Conservation (phyloP, 2,113 vertebrate species). For the Trochalopteron elliotii region DNA sequence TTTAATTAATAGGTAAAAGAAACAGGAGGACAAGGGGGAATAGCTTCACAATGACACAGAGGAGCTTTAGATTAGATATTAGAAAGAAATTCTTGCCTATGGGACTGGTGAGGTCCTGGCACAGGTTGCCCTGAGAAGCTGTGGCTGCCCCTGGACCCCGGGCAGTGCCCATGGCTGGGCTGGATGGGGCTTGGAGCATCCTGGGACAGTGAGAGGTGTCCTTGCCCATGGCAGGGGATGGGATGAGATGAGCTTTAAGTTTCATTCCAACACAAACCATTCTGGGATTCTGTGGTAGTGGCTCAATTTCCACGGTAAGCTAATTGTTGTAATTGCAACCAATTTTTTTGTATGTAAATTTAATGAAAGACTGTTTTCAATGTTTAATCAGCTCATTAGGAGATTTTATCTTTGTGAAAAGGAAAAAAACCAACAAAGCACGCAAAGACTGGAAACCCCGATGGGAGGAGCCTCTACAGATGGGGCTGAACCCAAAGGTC, state of each 20-base stretch:
- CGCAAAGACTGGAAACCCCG: not conserved
- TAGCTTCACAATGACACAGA: not conserved
- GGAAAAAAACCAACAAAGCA: accelerated
- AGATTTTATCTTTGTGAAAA: slow-evolving; percentile 32
- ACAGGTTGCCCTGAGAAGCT: not conserved
- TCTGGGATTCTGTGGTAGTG: not conserved
- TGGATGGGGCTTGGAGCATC: accelerated
- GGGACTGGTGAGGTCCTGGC: not conserved
- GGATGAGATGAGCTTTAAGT: not conserved
- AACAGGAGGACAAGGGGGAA: not conserved
- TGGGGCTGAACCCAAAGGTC: not conserved
- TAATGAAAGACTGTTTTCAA: slow-evolving; percentile 50
- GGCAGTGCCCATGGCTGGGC: not conserved
- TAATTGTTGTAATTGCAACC: slow-evolving; percentile 17
- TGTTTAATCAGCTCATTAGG: slow-evolving; percentile 53
- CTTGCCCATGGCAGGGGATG: not conserved
- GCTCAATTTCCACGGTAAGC: not conserved
- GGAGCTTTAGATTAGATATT: not conserved
- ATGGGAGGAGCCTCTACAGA: not conserved
- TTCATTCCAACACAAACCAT: not conserved
- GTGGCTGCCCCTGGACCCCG: not conserved
- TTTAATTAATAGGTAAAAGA: not conserved
- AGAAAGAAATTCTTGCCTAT: not conserved
- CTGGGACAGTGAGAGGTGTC: not conserved
- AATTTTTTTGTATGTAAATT: slow-evolving; percentile 47